Percentiles rank a stretch among this genome's conserved stretches.
These are phyloP conservation scores for Thyatira batis DNA, from an alignment of 2,888 invertebrate genomes.

Conservation along the genomic window DNA sequence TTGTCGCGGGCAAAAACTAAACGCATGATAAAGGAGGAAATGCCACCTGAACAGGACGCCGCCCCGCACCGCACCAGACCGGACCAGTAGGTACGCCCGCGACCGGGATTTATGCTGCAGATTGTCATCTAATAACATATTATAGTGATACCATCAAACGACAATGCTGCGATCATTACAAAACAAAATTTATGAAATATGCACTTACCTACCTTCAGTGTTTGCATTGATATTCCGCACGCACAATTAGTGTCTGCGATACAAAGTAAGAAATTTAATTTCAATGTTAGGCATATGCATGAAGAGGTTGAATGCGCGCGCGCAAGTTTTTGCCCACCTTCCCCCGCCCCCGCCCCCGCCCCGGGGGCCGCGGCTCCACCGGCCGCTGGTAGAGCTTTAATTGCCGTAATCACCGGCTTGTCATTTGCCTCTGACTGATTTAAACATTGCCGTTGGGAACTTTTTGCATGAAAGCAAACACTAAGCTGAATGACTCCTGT, in stretches of 20 bases:
- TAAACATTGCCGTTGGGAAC: constrained; percentile 16
- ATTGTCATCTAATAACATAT: constrained; percentile 7
- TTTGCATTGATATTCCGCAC: not conserved
- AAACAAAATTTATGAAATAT: too few species aligned
- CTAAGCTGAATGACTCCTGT: constrained; percentile 1
- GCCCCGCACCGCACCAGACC: constrained; percentile 19
- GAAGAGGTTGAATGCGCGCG: constrained; percentile 20
- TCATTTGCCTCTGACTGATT: constrained; percentile 56
- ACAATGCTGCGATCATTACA: not conserved
- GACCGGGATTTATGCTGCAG: constrained; percentile 2
- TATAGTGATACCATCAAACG: not conserved
- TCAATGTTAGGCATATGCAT: constrained; percentile 32
- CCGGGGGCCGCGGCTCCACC: not conserved
- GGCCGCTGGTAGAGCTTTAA: constrained; percentile 30
- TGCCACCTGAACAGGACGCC: constrained; percentile 42
- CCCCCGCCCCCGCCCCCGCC: not conserved
- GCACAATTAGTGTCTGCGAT: not conserved
- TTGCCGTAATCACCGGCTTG: constrained; percentile 53
- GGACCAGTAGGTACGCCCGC: constrained; percentile 1
- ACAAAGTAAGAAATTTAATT: not conserved
- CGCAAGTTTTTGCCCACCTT: constrained; percentile 15
- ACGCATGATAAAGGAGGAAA: constrained; percentile 73
- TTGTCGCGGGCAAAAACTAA: constrained; percentile 68
- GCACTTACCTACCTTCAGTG: too few species aligned
- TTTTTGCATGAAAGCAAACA: not conserved